Evolutionary conservation across 2,113 vertebrate species (phyloP).

Genomic region (Collichthys lucidus): DNA sequence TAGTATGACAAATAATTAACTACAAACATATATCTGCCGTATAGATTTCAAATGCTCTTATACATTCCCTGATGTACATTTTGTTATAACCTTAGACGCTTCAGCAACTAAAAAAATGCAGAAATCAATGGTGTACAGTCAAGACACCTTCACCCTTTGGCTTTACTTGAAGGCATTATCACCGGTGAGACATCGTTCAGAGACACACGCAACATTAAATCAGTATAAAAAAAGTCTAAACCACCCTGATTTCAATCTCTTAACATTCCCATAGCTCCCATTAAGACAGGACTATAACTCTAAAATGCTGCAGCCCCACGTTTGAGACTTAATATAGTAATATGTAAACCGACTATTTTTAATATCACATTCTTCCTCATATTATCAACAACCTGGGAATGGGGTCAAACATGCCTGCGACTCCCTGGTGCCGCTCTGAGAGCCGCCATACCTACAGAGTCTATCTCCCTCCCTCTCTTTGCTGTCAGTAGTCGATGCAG

Average conservation of each 20-base stretch:
- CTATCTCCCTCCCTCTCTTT: not conserved
- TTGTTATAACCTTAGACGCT: conserved; percentile 1
- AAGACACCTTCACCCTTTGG: conserved; percentile 39
- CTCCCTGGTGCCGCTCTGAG: not conserved
- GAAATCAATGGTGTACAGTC: conserved; percentile 16
- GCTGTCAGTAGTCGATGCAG: conserved; percentile 84
- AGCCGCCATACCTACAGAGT: conserved; percentile 4
- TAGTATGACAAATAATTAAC: conserved; percentile 29
- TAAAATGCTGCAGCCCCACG: conserved; percentile 2
- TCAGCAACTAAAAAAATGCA: conserved; percentile 13
- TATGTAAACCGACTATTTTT: conserved; percentile 20
- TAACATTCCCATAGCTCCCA: conserved; percentile 14
- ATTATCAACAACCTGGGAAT: not conserved
- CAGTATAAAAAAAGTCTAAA: conserved; percentile 19
- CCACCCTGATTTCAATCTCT: conserved; percentile 33
- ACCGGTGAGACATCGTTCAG: conserved; percentile 18
- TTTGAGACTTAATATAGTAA: conserved; percentile 3
- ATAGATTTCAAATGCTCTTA: conserved; percentile 40
- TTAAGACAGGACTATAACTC: conserved; percentile 7
- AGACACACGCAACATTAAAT: conserved; percentile 34
- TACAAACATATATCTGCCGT: conserved; percentile 4
- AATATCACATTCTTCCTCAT: conserved; percentile 30
- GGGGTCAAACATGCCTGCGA: not conserved
- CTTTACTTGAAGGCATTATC: conserved; percentile 47
- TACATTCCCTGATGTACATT: conserved; percentile 26